Evolutionary conservation across 2,888 invertebrate species (phyloP).

Genomic region (Eristalinus aeneus): DNA sequence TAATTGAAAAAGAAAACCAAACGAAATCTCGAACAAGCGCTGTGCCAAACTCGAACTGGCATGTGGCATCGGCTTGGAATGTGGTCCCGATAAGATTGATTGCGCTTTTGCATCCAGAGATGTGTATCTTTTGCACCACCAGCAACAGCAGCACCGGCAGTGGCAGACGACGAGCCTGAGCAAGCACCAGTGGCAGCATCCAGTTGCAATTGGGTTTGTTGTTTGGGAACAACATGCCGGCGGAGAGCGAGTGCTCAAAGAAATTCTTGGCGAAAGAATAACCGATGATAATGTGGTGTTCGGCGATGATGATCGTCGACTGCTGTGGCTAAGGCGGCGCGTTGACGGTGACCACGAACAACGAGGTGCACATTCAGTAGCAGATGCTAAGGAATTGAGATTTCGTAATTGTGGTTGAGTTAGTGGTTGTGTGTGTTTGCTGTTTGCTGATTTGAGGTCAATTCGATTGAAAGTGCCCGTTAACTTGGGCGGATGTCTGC

Average conservation of each 20-base stretch:
- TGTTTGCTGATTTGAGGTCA: conserved; percentile 34
- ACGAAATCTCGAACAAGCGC: not conserved
- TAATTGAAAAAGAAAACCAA: not conserved
- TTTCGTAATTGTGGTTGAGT: conserved; percentile 47
- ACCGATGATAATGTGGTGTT: conserved; percentile 61
- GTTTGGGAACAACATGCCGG: not conserved
- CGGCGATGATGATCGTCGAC: conserved; percentile 8
- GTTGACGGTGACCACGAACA: conserved; percentile 22
- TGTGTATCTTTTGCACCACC: conserved; percentile 37
- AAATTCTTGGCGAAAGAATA: conserved; percentile 61
- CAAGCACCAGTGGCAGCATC: conserved; percentile 2
- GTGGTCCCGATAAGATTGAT: conserved; percentile 60
- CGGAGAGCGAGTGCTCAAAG: not conserved
- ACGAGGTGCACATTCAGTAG: conserved; percentile 42
- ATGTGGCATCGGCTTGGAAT: conserved; percentile 52
- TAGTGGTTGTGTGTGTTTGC: conserved; percentile 30
- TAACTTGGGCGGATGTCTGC: not conserved
- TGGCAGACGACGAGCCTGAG: not conserved
- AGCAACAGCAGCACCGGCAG: not conserved
- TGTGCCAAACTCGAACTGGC: conserved; percentile 7
- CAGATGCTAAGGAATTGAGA: conserved; percentile 41
- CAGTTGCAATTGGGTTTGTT: conserved; percentile 56
- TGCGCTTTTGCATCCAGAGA: conserved; percentile 38
- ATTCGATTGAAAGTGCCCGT: conserved; percentile 17
- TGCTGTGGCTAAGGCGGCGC: not conserved